phyloP scores from a whole-genome alignment of 30 jellyfish, hydroid and myxozoan genomes.

The Turritopsis dohrnii region DNA sequence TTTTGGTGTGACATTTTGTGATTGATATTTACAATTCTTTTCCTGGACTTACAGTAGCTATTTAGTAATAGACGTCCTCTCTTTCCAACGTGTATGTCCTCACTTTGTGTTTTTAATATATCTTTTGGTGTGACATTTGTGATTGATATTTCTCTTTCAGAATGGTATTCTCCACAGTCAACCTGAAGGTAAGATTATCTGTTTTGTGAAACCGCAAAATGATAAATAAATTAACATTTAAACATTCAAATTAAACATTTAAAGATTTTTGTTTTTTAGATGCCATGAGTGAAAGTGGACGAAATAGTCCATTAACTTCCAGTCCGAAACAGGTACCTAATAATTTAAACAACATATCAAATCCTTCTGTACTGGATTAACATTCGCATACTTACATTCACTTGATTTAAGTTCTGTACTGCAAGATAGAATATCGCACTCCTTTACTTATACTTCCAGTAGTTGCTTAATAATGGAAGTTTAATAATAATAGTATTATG shows the following conservation, averaged over 20 bases:
- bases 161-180: too few relatives aligned
- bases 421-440: not conserved
- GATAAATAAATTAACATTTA: not conserved
- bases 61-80: too few relatives aligned
- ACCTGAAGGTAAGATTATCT: too few relatives aligned
- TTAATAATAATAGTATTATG: not conserved
- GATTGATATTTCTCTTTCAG: too few relatives aligned
- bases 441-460: not conserved
- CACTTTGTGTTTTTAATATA: too few relatives aligned
- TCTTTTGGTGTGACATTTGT: too few relatives aligned
- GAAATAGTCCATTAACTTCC: not conserved
- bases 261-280: not conserved
- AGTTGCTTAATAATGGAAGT: not conserved
- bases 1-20: too few relatives aligned
- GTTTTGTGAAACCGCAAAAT: too few relatives aligned
- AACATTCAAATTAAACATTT: too few relatives aligned
- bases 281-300: not conserved
- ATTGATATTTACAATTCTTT: too few relatives aligned
- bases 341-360: not conserved
- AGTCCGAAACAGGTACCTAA: not conserved
- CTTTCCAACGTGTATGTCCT: too few relatives aligned
- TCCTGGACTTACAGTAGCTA: too few relatives aligned
- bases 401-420: not conserved
- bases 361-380: not conserved
- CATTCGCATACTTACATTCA: not conserved